Percentiles rank a stretch among this genome's conserved stretches.
Conservation (phyloP, 1,140 invertebrate genomes). For the Papilio dardanus region DNA sequence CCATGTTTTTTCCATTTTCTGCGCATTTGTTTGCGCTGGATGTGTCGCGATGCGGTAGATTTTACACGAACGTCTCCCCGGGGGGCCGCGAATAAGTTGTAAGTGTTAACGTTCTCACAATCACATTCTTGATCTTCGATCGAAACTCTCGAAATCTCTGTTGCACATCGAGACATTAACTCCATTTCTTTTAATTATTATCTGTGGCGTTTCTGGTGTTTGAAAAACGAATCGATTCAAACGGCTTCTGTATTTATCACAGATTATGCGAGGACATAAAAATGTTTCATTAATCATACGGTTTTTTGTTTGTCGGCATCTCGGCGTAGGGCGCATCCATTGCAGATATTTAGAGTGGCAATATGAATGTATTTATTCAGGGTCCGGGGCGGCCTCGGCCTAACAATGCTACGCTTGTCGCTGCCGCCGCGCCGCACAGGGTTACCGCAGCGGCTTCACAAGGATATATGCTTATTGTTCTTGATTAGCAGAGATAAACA, state of each 20-base stretch:
- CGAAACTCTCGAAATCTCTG: slow-evolving; percentile 41
- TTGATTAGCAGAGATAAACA: background rate
- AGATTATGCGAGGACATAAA: slow-evolving; percentile 22
- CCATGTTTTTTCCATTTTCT: slow-evolving; percentile 81
- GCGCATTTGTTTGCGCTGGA: slow-evolving; percentile 68
- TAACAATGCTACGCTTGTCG: slow-evolving; percentile 81
- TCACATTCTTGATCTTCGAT: slow-evolving; percentile 24
- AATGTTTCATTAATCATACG: slow-evolving; percentile 42
- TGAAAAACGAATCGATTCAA: slow-evolving; percentile 14
- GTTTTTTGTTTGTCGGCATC: slow-evolving; percentile 54
- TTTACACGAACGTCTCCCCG: slow-evolving; percentile 69
- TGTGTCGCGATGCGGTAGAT: slow-evolving; percentile 69
- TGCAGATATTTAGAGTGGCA: slow-evolving; percentile 78
- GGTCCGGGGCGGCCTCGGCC: slow-evolving; percentile 67
- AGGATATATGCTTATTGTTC: background rate
- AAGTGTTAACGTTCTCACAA: slow-evolving; percentile 68
- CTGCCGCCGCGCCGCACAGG: slow-evolving; percentile 47
- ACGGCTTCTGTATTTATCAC: slow-evolving; percentile 31
- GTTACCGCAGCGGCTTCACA: background rate
- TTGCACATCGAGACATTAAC: slow-evolving; percentile 24
- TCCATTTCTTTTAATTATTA: slow-evolving; percentile 39
- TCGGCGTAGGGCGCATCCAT: slow-evolving; percentile 53
- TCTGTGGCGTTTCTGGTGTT: background rate
- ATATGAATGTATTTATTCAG: slow-evolving; percentile 82
- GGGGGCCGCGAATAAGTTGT: slow-evolving; percentile 76